Base-by-base conservation (phyloP, 2,888 invertebrate genomes). In the Dynastes hyllus region DNA sequence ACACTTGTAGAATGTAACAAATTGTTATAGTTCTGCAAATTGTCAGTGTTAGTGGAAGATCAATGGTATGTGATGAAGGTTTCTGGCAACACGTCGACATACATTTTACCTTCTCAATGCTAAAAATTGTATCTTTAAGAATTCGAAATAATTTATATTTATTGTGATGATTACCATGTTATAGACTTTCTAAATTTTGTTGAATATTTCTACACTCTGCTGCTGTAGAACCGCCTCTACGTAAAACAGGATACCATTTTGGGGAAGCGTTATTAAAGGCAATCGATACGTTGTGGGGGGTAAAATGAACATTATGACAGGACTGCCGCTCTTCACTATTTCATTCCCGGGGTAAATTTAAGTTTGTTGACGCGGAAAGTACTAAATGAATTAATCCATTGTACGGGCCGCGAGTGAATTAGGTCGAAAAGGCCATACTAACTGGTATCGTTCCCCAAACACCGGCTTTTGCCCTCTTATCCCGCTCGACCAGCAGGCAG, bases 381-480 rank as follows among this genome's bases (percentile, higher is more conserved):
- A 73, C 73, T 55, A 73, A 73, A 73, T 73, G 71, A 73, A 73
- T 73, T 73, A 73, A 73, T 61, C 73, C 61, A 73, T 61, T 73
- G 73, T 61, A 11, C 27, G 69, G 32, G 37, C 58, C 58, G 61
- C 61, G 58, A 58, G 73, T 61, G 45, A 73, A 73, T 73, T 73
- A 73, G 45, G 61, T 73, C 73, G 61, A 45, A 61, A 69, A 50
- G 69, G 50, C 50, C n/a, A 16, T 16, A 32, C 6, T 27, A 69
- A 45, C 69, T 22, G 50, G 69, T 22, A 50, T 69, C 69, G 73
- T 45, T 40, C 58, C 58, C 40, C 22, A 22, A 67, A 22, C 45
- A 22, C 40, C 27, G 16, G 22, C 16, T 9, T 11, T 13, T 63
- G 3, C 66, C 37, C 65, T 65, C 40, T 40, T 40, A 66, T n/a